Percentiles rank a stretch among this genome's conserved stretches.
These are phyloP conservation scores for Cacatua alba DNA, from an alignment of 2,113 vertebrate species.

Conservation along the genomic window DNA sequence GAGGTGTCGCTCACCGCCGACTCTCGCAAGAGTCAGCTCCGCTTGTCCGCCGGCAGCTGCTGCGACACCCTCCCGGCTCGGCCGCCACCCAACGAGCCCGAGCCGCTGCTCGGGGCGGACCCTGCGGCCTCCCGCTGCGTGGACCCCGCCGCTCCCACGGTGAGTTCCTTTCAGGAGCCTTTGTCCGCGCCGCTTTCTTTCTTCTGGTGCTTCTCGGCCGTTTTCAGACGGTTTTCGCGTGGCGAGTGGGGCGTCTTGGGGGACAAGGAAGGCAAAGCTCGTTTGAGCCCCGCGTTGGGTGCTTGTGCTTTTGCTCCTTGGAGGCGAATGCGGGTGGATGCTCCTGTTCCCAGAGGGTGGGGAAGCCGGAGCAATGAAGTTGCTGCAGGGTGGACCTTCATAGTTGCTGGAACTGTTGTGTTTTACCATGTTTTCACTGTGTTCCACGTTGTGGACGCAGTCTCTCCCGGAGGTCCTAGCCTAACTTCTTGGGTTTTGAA, in stretches of 20 bases:
- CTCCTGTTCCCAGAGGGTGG: not conserved
- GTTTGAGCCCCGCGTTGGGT: not conserved
- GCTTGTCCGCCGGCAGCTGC: too few species aligned
- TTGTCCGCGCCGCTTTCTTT: fast-evolving
- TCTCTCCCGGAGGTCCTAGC: not conserved
- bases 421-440: not conserved
- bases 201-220: fast-evolving
- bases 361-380: not conserved
- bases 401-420: not conserved
- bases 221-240: fast-evolving
- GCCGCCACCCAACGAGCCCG: fast-evolving
- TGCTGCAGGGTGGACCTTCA: not conserved
- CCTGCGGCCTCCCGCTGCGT: fast-evolving
- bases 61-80: not conserved
- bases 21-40: too few species aligned
- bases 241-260: too few species aligned
- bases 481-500: not conserved
- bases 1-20: too few species aligned
- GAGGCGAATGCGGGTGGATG: too few species aligned
- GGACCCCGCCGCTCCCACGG: fast-evolving
- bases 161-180: fast-evolving
- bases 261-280: not conserved
- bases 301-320: not conserved
- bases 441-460: not conserved
- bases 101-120: not conserved